Percentiles rank a stretch among this genome's conserved stretches.
Evolutionary conservation across 2,113 vertebrate genomes (phyloP).

Genomic region (Oophaga pumilio): DNA sequence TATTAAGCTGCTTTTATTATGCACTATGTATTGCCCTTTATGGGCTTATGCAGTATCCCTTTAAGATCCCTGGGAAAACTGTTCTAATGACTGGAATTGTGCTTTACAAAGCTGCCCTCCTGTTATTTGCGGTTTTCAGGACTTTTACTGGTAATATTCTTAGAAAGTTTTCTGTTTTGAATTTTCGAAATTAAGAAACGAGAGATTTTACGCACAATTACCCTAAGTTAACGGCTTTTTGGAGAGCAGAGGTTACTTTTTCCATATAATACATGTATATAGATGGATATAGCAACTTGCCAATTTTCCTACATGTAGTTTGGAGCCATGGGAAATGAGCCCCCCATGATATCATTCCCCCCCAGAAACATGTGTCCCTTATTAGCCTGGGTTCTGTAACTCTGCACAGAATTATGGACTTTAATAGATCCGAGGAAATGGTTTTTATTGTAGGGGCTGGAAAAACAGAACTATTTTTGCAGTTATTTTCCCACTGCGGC

Average conservation of each 20-base stretch:
- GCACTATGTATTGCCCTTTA: no score
- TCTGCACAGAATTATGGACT: not conserved
- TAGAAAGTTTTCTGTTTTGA: not conserved
- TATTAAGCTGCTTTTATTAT: no score
- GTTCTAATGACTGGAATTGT: not conserved
- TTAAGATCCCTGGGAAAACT: not conserved
- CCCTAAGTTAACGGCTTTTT: not conserved
- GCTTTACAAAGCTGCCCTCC: not conserved
- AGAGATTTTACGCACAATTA: not conserved
- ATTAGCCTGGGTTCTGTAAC: slow-evolving; percentile 3
- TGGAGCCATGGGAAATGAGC: not conserved
- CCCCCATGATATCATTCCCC: slow-evolving; percentile 7
- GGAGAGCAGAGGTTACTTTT: not conserved
- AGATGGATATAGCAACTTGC: not conserved
- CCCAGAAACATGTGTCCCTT: slow-evolving; percentile 9
- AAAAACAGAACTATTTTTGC: not conserved
- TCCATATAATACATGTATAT: not conserved
- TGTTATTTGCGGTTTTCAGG: not conserved
- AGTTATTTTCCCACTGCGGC: slow-evolving; percentile 25
- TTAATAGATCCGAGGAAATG: slow-evolving; percentile 26
- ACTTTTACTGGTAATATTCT: not conserved
- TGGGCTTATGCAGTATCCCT: no score
- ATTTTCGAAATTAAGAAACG: not conserved
- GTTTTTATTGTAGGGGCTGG: not conserved
- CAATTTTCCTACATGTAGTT: not conserved